Evolutionary conservation across 2,797 vertebrate genomes (phyloP).

Genomic region (Esox lucius): DNA sequence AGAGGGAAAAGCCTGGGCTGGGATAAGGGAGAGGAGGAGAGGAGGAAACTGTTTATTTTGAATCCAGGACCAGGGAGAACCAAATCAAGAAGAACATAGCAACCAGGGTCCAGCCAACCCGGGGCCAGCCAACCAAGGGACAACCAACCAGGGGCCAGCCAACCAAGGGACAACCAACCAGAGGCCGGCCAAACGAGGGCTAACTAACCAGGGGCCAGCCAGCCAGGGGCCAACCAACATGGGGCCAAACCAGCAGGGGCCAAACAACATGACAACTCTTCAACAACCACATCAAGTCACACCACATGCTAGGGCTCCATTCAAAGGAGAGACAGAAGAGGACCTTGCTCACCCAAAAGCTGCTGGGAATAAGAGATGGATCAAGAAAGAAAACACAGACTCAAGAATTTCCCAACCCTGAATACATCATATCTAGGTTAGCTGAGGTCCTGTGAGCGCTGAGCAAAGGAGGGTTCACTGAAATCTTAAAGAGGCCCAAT

Average conservation of each 20-base stretch:
- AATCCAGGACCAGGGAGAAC: not conserved
- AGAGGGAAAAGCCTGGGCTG: constrained; percentile 20
- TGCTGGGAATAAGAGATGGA: not conserved
- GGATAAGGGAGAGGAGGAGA: constrained; percentile 26
- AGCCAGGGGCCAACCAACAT: no score
- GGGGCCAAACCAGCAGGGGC: no score
- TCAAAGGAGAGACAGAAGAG: constrained; percentile 16
- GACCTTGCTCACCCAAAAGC: constrained; percentile 32
- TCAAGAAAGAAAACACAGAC: constrained; percentile 51
- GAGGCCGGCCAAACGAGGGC: no score
- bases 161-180: no score
- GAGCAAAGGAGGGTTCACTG: constrained; percentile 51
- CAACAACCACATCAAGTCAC: not conserved
- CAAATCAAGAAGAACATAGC: not conserved
- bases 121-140: not conserved
- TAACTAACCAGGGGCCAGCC: no score
- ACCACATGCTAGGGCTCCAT: not conserved
- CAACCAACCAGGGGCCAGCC: no score
- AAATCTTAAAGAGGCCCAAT: constrained; percentile 33
- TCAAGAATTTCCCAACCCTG: constrained; percentile 40
- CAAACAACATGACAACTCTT: no score
- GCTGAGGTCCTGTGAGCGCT: constrained; percentile 47
- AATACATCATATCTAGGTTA: constrained; percentile 31
- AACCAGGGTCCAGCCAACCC: not conserved
- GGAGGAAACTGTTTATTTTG: not conserved